A percentile compares a stretch with the other conserved stretches of the same genome.
phyloP scores from a whole-genome alignment of 2,113 vertebrate species.

The Mus spicilegus region DNA sequence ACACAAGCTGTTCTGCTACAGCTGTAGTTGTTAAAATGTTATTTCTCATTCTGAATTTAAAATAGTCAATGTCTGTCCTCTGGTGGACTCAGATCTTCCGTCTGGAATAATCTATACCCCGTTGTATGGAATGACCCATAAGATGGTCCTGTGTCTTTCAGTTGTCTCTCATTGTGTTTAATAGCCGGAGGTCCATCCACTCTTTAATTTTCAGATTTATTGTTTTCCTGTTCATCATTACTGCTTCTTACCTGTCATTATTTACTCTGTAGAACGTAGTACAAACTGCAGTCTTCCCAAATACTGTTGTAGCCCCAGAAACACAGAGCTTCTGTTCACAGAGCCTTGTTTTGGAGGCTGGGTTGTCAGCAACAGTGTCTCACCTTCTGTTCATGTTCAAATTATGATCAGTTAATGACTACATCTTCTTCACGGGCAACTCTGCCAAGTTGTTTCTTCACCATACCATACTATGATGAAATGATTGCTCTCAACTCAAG shows the following conservation, averaged over 20 bases:
- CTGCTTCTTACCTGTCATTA: not conserved
- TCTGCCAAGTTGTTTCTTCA: not conserved
- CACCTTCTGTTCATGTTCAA: not conserved
- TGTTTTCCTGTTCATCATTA: not conserved
- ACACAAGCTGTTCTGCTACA: not conserved
- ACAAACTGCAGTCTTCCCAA: not conserved
- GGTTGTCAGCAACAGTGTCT: not conserved
- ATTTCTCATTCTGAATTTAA: conserved; percentile 44
- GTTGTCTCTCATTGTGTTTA: not conserved
- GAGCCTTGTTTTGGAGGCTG: not conserved
- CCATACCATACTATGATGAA: not conserved
- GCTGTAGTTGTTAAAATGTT: conserved; percentile 20
- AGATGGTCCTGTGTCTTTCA: not conserved
- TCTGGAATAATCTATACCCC: not conserved
- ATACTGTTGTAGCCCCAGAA: not conserved
- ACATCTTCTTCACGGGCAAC: not conserved
- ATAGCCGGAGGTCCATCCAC: conserved; percentile 16
- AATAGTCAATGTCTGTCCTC: not conserved
- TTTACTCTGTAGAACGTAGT: not conserved
- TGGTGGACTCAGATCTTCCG: not conserved
- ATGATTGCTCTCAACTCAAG: not conserved
- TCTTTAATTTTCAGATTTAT: conserved; percentile 43
- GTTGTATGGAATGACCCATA: not conserved
- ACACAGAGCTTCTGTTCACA: not conserved
- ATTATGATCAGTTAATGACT: not conserved